Conservation (phyloP, 23 tunicate genomes). For the Botrylloides violaceus region DNA sequence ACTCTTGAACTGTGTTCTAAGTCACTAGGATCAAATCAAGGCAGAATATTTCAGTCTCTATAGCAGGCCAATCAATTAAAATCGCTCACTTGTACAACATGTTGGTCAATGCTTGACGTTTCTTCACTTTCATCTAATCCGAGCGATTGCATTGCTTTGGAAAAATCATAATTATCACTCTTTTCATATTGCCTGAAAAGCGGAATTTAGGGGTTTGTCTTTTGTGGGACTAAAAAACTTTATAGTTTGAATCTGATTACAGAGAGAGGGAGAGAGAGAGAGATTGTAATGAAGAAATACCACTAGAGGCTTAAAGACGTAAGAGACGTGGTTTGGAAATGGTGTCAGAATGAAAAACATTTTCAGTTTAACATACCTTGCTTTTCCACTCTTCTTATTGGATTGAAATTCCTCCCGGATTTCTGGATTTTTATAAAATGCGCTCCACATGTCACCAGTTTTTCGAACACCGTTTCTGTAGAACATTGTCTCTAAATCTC, state of each 20-base stretch:
- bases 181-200: background rate
- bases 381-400: slow-evolving; percentile 12
- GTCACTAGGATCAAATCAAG: no score
- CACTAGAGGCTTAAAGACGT: no score
- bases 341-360: background rate
- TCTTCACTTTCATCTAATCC: slow-evolving; percentile 92
- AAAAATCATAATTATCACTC: slow-evolving; percentile 74
- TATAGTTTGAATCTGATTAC: no score
- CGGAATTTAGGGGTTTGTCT: no score
- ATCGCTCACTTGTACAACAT: slow-evolving; percentile 50
- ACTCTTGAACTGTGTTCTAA: no score
- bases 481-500: background rate
- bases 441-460: slow-evolving; percentile 51
- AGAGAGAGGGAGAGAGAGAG: no score
- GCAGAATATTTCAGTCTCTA: no score
- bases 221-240: no score
- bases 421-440: slow-evolving; percentile 23
- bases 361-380: background rate
- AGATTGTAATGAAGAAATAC: no score
- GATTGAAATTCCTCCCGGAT: background rate
- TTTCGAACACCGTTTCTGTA: slow-evolving; percentile 15
- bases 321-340: no score
- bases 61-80: no score
- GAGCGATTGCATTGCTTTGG: slow-evolving; percentile 89
- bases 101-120: slow-evolving; percentile 65